Base-by-base conservation (phyloP, 2,113 vertebrate genomes). In the Hydrolagus affinis region DNA sequence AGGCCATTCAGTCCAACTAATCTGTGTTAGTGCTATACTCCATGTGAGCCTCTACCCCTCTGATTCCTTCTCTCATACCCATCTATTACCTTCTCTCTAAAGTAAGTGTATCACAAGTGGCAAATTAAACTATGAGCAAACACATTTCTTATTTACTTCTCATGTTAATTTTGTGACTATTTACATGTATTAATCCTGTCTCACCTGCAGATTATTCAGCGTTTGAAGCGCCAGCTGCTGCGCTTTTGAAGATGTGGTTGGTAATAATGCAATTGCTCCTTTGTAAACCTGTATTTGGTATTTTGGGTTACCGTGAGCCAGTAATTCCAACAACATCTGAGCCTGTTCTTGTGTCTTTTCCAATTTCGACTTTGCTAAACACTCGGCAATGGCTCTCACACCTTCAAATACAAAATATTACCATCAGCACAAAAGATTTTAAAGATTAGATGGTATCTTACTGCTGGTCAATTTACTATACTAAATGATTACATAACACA, bases 241-340 rank as follows among this genome's bases (percentile, higher is more conserved):
- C 72, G 90, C 91, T 64, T 87, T 90, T 0, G 95, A 90, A n/a
- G 89, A 93, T 0, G 68, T 30, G 12, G 90, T 92, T 0, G 89
- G 86, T 88, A 96, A 88, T 76, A 95, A 85, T 0, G 91, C 90
- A 14, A 95, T 72, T 0, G 97, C 89, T 14, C 89, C 89, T 90
- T 93, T 94, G 87, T 94, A 97, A 12, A 96, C 94, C 80, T 95
- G 93, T 60, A 90, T 91, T 87, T 95, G 92, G 88, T 95, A 94
- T 89, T 92, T 94, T 85, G 94, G 93, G 74, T 96, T 97, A 73
- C 94, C 93, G 0, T 85, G 90, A 69, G 93, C 91, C 87, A 96
- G 86, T 19, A 92, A 89, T 72, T 95, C 92, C 88, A 96, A 75
- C 74, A 97, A 89, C 87, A 88, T 25, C 75, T 91, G 89, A 0